Conservation (phyloP, 2,888 invertebrate genomes). For the Stenchaetothrips biformis region DNA sequence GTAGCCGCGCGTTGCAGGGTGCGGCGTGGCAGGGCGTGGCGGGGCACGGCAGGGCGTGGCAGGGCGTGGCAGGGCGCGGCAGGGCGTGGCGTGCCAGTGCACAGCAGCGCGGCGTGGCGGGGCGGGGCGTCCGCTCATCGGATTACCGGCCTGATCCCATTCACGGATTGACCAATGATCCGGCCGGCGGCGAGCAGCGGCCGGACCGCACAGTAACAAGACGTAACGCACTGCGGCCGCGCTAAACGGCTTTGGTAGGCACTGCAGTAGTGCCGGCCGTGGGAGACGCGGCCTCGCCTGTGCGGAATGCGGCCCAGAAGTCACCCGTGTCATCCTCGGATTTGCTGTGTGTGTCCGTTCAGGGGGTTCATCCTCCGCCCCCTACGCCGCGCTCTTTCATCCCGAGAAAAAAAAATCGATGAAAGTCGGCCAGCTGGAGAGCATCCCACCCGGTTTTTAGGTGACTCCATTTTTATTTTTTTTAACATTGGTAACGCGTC, state of each 20-base stretch:
- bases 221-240: neutral
- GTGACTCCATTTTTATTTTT: too few species aligned
- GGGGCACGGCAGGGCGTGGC: neutral
- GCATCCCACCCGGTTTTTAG: too few species aligned
- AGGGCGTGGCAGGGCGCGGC: neutral
- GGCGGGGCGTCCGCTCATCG: neutral
- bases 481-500: too few species aligned
- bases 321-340: neutral
- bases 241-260: too few species aligned
- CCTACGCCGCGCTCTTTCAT: neutral
- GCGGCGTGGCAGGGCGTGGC: neutral
- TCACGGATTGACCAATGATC: neutral
- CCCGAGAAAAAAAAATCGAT: neutral
- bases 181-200: neutral
- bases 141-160: neutral
- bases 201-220: neutral
- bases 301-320: neutral
- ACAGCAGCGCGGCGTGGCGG: too few species aligned
- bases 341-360: neutral
- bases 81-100: neutral
- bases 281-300: neutral
- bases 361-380: neutral
- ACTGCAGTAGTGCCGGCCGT: too few species aligned
- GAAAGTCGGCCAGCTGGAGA: neutral
- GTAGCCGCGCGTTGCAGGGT: neutral